A percentile compares a stretch with the other conserved stretches of the same genome.
Conservation (phyloP, 2,113 vertebrate species). For the Aegypius monachus region DNA sequence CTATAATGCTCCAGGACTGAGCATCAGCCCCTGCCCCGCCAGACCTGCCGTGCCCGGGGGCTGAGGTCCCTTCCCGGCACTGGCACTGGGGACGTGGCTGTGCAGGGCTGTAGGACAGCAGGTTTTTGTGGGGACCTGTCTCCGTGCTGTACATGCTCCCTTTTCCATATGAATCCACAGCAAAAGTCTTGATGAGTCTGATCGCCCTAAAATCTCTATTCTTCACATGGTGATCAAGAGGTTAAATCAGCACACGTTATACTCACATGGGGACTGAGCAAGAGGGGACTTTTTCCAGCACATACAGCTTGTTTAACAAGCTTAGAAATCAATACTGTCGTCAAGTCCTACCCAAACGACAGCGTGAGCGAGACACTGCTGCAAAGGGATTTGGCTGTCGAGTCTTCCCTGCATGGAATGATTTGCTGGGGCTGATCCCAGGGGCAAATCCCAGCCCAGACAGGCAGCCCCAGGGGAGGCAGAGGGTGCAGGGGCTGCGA, state of each 20-base stretch:
- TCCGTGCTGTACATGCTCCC: fast-evolving
- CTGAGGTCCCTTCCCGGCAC: background rate
- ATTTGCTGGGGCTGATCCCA: background rate
- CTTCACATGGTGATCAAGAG: background rate
- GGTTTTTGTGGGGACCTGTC: fast-evolving
- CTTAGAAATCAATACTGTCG: background rate
- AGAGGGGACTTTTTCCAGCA: background rate
- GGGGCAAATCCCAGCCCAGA: background rate
- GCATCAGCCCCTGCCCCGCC: too few species aligned
- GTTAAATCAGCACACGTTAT: fast-evolving
- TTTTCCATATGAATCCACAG: background rate
- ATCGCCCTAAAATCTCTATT: fast-evolving
- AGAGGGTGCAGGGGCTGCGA: fast-evolving
- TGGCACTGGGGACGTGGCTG: fast-evolving
- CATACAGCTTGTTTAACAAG: background rate
- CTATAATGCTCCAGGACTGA: background rate
- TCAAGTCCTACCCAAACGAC: background rate
- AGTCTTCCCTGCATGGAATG: background rate
- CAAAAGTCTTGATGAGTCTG: background rate
- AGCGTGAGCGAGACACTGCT: fast-evolving
- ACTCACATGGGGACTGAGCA: fast-evolving
- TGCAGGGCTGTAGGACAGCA: background rate
- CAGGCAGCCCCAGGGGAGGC: fast-evolving
- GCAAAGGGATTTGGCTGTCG: background rate
- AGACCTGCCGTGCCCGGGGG: fast-evolving